Evolutionary conservation across 2,797 vertebrate genomes (phyloP).

Genomic region (Schizopygopsis pylzovi): DNA sequence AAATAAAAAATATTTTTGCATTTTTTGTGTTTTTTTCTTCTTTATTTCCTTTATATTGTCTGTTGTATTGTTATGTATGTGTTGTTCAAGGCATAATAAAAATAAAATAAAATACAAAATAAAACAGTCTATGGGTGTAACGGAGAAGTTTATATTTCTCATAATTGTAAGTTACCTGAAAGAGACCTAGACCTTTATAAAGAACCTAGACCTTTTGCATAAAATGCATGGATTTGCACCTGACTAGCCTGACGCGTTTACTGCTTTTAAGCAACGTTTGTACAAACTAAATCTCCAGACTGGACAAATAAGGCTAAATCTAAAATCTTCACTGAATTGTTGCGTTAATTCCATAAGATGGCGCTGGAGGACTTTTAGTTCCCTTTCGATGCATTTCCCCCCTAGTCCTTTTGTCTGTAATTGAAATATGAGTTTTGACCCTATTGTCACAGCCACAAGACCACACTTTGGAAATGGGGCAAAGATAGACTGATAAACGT

Average conservation of each 20-base stretch:
- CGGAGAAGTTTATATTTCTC: background rate
- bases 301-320: background rate
- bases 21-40: no score
- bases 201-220: background rate
- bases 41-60: no score
- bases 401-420: background rate
- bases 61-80: no score
- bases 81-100: no score
- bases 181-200: background rate
- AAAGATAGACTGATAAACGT: background rate
- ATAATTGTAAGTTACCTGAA: background rate
- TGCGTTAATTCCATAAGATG: slow-evolving; percentile 1
- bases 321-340: background rate
- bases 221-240: background rate
- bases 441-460: background rate
- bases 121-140: background rate
- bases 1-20: no score
- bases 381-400: background rate
- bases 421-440: background rate
- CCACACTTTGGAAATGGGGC: no score
- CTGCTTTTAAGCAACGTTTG: background rate
- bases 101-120: no score
- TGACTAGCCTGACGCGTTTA: background rate
- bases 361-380: slow-evolving; percentile 2
- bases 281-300: background rate